Conservation (phyloP, 2,888 invertebrate species). For the Octonoba sinensis region DNA sequence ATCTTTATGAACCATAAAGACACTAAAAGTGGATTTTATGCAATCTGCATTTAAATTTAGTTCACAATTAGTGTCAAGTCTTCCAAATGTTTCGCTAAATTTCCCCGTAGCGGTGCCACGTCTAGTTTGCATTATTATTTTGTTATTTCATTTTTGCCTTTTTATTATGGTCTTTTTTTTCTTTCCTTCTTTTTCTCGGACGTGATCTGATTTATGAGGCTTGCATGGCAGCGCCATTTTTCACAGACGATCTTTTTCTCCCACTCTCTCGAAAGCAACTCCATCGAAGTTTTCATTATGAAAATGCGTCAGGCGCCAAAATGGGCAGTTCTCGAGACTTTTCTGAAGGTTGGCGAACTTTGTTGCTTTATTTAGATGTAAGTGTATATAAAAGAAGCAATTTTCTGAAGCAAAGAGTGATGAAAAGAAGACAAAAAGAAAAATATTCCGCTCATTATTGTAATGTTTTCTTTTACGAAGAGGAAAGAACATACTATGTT, state of each 20-base stretch:
- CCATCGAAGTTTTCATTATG: constrained; percentile 54
- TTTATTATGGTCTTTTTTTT: constrained; percentile 21
- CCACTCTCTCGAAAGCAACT: not conserved
- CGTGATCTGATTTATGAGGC: constrained; percentile 56
- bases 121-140: constrained; percentile 42
- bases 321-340: constrained; percentile 25
- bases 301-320: constrained; percentile 48
- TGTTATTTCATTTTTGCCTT: constrained; percentile 36
- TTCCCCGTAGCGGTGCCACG: constrained; percentile 32
- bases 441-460: no score
- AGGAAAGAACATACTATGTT: no score
- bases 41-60: constrained; percentile 58
- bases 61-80: constrained; percentile 53
- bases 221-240: constrained; percentile 39
- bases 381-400: no score
- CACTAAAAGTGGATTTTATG: constrained; percentile 26
- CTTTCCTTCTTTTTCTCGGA: constrained; percentile 19
- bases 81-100: constrained; percentile 42
- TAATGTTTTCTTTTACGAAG: no score
- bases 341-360: no score
- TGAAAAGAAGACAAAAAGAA: no score
- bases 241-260: constrained; percentile 40
- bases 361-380: no score
- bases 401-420: no score
- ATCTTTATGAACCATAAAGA: constrained; percentile 50